Evolutionary conservation across 2,888 invertebrate species (phyloP).

Genomic region (Agrotis segetum): DNA sequence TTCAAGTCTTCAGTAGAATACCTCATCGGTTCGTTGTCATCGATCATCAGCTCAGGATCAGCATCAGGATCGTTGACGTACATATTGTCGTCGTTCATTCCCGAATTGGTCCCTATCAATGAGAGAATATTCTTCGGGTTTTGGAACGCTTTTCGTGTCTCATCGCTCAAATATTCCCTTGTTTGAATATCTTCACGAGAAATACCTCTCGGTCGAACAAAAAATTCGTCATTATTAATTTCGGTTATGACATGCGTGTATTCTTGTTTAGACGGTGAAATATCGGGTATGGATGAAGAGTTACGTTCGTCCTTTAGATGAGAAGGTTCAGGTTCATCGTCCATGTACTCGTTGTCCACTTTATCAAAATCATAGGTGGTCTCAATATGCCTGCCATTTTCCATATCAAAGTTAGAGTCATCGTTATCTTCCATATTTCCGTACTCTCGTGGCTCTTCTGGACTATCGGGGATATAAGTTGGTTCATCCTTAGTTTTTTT

Average conservation of each 20-base stretch:
- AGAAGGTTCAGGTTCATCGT: constrained; percentile 79
- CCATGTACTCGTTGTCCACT: constrained; percentile 90
- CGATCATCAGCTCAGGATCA: constrained; percentile 82
- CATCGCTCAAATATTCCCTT: constrained; percentile 94
- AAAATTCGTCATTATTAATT: constrained; percentile 97
- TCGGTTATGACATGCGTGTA: constrained; percentile 94
- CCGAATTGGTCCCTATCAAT: constrained; percentile 89
- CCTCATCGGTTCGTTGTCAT: constrained; percentile 79
- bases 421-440: constrained; percentile 81
- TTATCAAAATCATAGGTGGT: constrained; percentile 90
- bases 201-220: constrained; percentile 95
- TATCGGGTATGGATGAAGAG: constrained; percentile 76
- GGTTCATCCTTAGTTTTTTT: constrained; percentile 88
- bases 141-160: constrained; percentile 95
- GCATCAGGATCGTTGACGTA: constrained; percentile 83
- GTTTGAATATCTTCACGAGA: constrained; percentile 96
- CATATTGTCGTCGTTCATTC: constrained; percentile 77
- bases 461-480: constrained; percentile 83
- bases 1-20: constrained; percentile 86
- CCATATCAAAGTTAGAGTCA: constrained; percentile 78
- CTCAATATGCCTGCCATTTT: constrained; percentile 82
- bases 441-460: constrained; percentile 86
- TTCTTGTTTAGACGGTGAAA: constrained; percentile 86
- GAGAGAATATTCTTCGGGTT: constrained; percentile 93
- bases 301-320: constrained; percentile 73